Evolutionary conservation across 2,797 vertebrate species (phyloP).

Genomic region (Scolopax rusticola): DNA sequence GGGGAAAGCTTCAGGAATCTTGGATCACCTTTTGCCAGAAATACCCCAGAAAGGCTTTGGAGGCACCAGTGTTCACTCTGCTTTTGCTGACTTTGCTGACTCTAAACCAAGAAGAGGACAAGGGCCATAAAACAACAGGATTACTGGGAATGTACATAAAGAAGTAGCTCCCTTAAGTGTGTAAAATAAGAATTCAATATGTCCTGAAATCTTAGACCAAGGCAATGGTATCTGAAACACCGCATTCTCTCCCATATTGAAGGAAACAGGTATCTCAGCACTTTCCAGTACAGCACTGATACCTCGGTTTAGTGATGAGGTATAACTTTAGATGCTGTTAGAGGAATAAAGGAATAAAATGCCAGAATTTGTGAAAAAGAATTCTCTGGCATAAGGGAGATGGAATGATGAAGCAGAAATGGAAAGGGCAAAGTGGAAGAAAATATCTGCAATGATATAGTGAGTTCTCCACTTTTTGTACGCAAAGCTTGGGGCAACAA

Average conservation of each 20-base stretch:
- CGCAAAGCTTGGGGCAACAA: background rate
- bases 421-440: background rate
- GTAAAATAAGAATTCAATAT: background rate
- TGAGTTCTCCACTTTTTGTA: background rate
- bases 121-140: background rate
- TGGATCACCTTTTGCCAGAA: background rate
- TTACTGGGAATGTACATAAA: background rate
- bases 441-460: background rate
- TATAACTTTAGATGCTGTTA: background rate
- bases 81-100: background rate
- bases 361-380: background rate
- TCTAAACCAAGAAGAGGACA: background rate
- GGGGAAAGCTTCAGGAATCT: background rate
- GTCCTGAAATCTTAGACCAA: background rate
- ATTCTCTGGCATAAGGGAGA: background rate
- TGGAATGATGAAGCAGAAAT: background rate
- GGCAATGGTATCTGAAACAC: background rate
- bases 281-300: background rate
- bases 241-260: background rate
- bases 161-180: rapidly evolving
- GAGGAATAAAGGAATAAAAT: background rate
- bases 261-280: background rate
- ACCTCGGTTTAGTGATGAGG: background rate
- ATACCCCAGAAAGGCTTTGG: background rate
- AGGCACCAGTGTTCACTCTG: background rate